Base-by-base conservation (phyloP, 2,797 vertebrate species). In the Lacerta agilis region DNA sequence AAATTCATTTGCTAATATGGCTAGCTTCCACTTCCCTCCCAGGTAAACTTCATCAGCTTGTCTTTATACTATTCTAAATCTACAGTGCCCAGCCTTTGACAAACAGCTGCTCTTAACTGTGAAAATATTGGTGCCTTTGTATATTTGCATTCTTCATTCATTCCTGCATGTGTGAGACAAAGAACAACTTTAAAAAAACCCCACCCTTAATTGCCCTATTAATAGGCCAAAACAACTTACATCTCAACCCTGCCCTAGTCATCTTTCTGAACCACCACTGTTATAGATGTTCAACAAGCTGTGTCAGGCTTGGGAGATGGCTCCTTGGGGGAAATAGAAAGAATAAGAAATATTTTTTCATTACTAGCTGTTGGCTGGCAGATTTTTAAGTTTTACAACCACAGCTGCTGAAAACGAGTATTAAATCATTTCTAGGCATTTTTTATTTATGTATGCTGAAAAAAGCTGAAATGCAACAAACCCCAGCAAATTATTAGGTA, bases 281-380 rank as follows among this genome's bases (percentile, higher is more conserved):
- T 82, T 87, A 90, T 94, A 9, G 88, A 93, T 67, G n/a, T 85
- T 91, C 85, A 90, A 91, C 94, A 94, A 95, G 93, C 82, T 94
- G 91, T 90, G 86, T 93, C 93, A 94, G 66, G 91, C 94, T 80
- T 76, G 79, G 79, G 77, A 93, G 92, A 89, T 86, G 71, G 73
- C 76, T 95, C 92, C 89, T 91, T 38, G 7, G 87, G 91, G 91
- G 78, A 83, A 25, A 76, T 1, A 6, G 69, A 38, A 91, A 77
- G 85, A 94, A 89, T 77, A 83, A 18, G 83, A 93, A 86, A 61
- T 55, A 85, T 20, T 92, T 94, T 86, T 82, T 91, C 77, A 78
- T 83, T 77, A 72, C 90, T 93, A 85, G 7, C 86, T 8, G 8
- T 86, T 64, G 79, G 76, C 83, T 92, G 86, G 90, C 79, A 93